Conservation (phyloP, 2,888 invertebrate genomes). For the Halictus quadricinctus region DNA sequence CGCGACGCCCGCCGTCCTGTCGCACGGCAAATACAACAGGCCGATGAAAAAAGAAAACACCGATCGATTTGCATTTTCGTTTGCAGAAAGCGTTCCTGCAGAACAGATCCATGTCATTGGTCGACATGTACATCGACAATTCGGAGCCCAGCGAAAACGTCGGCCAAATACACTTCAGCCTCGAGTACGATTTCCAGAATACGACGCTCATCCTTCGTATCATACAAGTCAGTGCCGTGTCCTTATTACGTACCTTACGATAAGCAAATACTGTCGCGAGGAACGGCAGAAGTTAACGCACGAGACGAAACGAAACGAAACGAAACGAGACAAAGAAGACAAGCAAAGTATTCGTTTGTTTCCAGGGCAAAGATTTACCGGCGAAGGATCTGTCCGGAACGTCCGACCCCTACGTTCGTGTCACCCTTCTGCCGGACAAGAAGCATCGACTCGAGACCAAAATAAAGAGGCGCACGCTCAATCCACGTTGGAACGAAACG, state of each 20-base stretch:
- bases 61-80: conserved; percentile 53
- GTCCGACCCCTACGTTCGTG: conserved; percentile 95
- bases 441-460: conserved; percentile 96
- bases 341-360: conserved; percentile 53
- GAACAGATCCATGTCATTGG: conserved; percentile 94
- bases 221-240: conserved; percentile 88
- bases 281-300: background rate
- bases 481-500: conserved; percentile 97
- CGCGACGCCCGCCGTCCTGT: background rate
- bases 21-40: background rate
- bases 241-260: background rate
- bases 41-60: background rate
- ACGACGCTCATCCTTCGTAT: conserved; percentile 95
- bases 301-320: background rate
- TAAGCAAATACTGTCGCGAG: background rate
- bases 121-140: conserved; percentile 97
- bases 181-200: conserved; percentile 97
- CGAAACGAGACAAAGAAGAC: background rate
- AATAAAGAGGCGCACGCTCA: conserved; percentile 94
- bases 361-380: conserved; percentile 95
- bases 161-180: conserved; percentile 96
- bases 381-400: conserved; percentile 96
- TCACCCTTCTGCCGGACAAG: conserved; percentile 94
- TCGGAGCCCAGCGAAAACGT: conserved; percentile 96
- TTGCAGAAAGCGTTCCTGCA: conserved; percentile 89